phyloP scores from a whole-genome alignment of 1,140 invertebrate genomes.

The Pollicipes pollicipes region DNA sequence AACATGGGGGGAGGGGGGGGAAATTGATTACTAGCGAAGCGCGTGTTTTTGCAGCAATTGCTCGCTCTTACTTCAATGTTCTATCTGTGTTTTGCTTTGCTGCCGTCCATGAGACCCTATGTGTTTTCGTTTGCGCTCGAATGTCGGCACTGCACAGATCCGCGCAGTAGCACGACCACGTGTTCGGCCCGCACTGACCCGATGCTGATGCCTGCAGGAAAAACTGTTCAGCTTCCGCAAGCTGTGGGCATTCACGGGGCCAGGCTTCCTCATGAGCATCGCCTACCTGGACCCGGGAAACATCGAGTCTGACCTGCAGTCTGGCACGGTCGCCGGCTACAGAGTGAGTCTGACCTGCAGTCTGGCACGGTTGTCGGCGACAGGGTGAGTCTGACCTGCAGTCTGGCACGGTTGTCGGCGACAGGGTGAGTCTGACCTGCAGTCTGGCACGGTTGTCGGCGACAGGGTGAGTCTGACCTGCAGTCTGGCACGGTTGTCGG shows the following conservation, averaged over 20 bases:
- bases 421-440: background rate
- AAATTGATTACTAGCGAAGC: no score
- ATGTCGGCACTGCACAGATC: no score
- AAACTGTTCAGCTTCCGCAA: slow-evolving; percentile 59
- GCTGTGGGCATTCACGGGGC: slow-evolving; percentile 83
- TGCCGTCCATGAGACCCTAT: no score
- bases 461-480: no score
- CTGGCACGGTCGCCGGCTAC: slow-evolving; percentile 57
- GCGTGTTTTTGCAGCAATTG: no score
- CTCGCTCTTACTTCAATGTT: no score
- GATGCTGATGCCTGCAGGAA: slow-evolving; percentile 12
- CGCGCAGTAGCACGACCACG: no score
- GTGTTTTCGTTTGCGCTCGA: no score
- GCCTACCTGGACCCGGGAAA: slow-evolving; percentile 86
- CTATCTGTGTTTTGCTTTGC: no score
- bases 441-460: no score
- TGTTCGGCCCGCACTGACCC: no score
- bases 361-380: background rate
- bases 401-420: background rate
- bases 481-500: background rate
- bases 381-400: slow-evolving; percentile 8
- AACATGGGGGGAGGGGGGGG: no score
- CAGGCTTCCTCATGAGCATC: slow-evolving; percentile 83
- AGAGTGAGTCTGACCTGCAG: slow-evolving; percentile 33
- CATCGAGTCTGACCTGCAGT: slow-evolving; percentile 79